A percentile compares a stretch with the other conserved stretches of the same genome.
These are phyloP conservation scores for Caloenas nicobarica DNA, from an alignment of 2,113 vertebrate genomes.

Conservation along the genomic window DNA sequence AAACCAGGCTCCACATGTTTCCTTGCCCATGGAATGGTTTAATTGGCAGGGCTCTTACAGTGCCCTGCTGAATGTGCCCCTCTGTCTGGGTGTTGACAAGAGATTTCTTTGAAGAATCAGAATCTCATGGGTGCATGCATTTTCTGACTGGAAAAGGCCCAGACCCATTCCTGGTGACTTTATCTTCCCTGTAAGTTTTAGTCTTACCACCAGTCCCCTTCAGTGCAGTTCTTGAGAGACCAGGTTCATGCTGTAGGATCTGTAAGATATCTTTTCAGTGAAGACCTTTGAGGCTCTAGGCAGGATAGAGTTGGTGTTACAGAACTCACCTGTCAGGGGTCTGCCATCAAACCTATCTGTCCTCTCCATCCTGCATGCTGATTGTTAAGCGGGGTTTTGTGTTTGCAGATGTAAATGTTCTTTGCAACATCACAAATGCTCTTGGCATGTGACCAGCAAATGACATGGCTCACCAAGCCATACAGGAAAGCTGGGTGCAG, in stretches of 20 bases:
- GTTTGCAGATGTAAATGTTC: neutral
- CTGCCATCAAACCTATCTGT: neutral
- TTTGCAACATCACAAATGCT: neutral
- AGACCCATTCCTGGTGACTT: neutral
- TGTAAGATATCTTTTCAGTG: neutral
- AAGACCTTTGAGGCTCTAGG: neutral
- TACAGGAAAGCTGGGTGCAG: neutral
- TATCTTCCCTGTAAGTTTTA: neutral
- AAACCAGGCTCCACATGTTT: slow-evolving; percentile 32
- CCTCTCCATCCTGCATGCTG: neutral
- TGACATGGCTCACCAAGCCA: neutral
- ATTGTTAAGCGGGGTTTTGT: neutral
- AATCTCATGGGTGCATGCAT: neutral
- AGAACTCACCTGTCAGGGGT: neutral
- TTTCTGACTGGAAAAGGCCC: neutral
- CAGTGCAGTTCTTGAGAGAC: neutral
- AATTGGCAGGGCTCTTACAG: neutral
- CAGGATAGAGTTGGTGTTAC: neutral
- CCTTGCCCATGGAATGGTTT: neutral
- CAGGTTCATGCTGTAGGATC: neutral
- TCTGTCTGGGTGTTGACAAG: neutral
- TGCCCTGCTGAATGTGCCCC: slow-evolving; percentile 6
- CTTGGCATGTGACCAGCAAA: fast-evolving
- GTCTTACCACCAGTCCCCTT: neutral
- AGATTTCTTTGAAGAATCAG: neutral